Evolutionary conservation across 1,140 invertebrate species (phyloP), one percentile per base, ranked within the genome.

Genomic region (Cotesia chilonis): DNA sequence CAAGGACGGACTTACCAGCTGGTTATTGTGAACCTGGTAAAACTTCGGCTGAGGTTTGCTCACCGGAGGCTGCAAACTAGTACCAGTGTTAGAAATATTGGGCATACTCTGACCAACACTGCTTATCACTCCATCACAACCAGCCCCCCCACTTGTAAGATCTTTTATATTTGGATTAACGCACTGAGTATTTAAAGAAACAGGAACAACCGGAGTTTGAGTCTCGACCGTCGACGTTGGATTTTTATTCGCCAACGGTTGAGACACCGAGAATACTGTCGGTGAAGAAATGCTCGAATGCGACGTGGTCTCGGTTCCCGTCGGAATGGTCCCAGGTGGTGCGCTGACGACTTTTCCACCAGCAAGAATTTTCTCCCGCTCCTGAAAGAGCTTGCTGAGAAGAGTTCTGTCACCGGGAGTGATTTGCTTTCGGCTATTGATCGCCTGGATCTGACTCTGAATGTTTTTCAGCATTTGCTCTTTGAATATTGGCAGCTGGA

Each of bases 321-420:
- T 67, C 35, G 64, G 17, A 14, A 72, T 72, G 4, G 64, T 72
- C 12, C 55, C 5, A 9, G 54, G 14, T 51, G 71, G 71, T 2
- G 71, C 82, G 70, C 80, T 83, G 35, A 90, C 81, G 61, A 89
- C 77, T 78, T 90, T 90, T 6, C 89, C 89, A 74, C 85, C 87
- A 7, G 88, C 80, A 41, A 90, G 74, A 74, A 90, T 90, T 79
- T 88, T 89, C 17, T 88, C 78, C 73, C 90, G 89, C 35, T 89
- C 88, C 65, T 85, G 81, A 75, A 87, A 87, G n/a, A 90, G 76
- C 75, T 87, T 88, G 3, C 86, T 79, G 7, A 90, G 76, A 17
- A 82, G 17, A 3, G 82, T 63, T 74, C 88, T 84, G 60, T 90
- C 88, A 7, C 82, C 72, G 71, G 83, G 79, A 4, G 83, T 84